phyloP scores from a whole-genome alignment of 2,113 vertebrate species.

The Neofelis nebulosa region DNA sequence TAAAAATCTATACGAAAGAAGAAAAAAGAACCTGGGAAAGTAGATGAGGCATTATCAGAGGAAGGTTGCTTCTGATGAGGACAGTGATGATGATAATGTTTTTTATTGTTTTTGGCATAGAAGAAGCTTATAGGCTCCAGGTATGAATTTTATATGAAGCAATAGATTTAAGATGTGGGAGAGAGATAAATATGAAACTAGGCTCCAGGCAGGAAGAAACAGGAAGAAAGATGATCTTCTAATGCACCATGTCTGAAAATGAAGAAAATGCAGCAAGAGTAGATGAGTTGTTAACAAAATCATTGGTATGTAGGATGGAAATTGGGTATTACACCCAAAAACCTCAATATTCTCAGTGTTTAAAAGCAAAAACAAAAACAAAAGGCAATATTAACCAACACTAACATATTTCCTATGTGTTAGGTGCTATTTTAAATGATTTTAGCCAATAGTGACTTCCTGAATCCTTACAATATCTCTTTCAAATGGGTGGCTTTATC shows the following conservation, averaged over 20 bases:
- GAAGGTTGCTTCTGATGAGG: neutral
- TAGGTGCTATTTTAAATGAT: neutral
- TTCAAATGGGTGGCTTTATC: neutral
- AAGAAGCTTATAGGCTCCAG: neutral
- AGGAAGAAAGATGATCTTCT: neutral
- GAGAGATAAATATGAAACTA: neutral
- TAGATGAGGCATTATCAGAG: neutral
- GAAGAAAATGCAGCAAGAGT: neutral
- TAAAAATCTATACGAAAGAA: neutral
- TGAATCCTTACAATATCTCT: neutral
- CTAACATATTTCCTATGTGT: neutral
- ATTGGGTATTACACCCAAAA: neutral
- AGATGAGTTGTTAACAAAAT: neutral
- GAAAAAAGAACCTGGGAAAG: neutral
- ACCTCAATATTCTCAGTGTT: neutral
- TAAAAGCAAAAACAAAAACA: neutral
- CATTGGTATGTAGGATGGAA: neutral
- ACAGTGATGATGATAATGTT: neutral
- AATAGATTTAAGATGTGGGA: neutral
- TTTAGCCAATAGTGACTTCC: neutral
- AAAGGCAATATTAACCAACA: neutral
- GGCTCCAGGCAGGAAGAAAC: neutral
- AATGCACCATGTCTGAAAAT: slow-evolving; percentile 8
- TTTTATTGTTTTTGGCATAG: neutral
- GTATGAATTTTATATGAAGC: neutral